phyloP scores from a whole-genome alignment of 2,113 vertebrate genomes.

The Pica pica region DNA sequence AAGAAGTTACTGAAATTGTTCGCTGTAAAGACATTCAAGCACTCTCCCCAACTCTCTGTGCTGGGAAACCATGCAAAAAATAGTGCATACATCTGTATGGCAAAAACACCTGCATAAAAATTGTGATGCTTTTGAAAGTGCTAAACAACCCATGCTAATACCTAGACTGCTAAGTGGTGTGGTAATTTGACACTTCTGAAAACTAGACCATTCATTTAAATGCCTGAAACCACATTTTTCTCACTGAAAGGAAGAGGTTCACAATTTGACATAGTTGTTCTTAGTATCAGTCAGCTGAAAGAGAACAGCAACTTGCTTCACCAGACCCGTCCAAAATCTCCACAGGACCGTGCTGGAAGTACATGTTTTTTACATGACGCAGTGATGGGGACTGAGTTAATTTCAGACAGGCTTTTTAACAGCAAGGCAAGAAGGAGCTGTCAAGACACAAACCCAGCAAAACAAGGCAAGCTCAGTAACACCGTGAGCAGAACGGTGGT shows the following conservation, averaged over 20 bases:
- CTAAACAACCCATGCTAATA: not conserved
- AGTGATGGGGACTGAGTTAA: not conserved
- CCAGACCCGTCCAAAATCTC: not conserved
- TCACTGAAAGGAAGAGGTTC: not conserved
- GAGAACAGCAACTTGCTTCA: not conserved
- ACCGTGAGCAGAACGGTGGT: not conserved
- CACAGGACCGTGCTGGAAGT: not conserved
- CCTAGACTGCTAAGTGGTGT: not conserved
- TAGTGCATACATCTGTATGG: not conserved
- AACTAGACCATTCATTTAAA: not conserved
- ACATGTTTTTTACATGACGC: not conserved
- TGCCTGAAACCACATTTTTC: not conserved
- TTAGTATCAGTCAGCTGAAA: not conserved
- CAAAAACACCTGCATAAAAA: not conserved
- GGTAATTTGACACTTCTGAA: not conserved
- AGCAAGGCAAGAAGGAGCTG: not conserved
- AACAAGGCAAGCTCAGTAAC: not conserved
- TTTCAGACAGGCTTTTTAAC: not conserved
- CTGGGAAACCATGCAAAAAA: not conserved
- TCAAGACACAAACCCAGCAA: not conserved
- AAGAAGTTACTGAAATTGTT: not conserved
- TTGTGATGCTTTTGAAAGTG: not conserved
- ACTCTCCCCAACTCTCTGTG: not conserved
- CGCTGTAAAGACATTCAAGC: not conserved
- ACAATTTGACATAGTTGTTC: not conserved